phyloP scores from a whole-genome alignment of 2,888 invertebrate species.

The Adineta ricciae region DNA sequence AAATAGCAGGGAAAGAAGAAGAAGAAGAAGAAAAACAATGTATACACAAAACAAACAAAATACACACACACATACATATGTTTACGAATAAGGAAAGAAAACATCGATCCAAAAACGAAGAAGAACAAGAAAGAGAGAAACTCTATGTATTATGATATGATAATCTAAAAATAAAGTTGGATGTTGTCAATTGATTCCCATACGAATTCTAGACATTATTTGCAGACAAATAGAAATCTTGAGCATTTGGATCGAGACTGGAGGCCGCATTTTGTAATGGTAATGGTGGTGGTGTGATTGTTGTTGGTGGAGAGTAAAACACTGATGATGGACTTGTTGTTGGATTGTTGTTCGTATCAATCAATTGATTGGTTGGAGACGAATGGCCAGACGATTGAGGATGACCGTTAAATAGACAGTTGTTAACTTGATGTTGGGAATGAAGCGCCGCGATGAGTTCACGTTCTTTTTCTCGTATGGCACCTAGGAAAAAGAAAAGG shows the following conservation, averaged over 20 bases:
- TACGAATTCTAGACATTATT: not conserved
- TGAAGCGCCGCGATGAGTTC: not conserved
- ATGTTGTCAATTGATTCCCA: not conserved
- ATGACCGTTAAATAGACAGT: constrained; percentile 9
- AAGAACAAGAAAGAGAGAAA: not conserved
- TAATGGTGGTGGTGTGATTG: not conserved
- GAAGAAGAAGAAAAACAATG: not conserved
- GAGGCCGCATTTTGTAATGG: not conserved
- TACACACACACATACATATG: not conserved
- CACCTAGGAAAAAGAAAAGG: no score
- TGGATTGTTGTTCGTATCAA: constrained; percentile 5
- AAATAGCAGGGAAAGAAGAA: not conserved
- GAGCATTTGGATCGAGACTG: constrained; percentile 19
- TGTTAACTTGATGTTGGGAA: constrained; percentile 4
- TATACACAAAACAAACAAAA: not conserved
- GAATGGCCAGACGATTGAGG: not conserved
- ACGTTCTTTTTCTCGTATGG: not conserved
- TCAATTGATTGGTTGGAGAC: constrained; percentile 17
- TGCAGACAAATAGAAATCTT: not conserved
- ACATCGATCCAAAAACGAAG: not conserved
- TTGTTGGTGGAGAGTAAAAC: not conserved
- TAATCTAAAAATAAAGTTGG: not conserved
- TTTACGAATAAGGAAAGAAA: constrained; percentile 11
- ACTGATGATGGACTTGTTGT: not conserved
- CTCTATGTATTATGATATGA: not conserved